Evolutionary conservation across 1,140 invertebrate genomes (phyloP).

Genomic region (Neuroterus valhalla): DNA sequence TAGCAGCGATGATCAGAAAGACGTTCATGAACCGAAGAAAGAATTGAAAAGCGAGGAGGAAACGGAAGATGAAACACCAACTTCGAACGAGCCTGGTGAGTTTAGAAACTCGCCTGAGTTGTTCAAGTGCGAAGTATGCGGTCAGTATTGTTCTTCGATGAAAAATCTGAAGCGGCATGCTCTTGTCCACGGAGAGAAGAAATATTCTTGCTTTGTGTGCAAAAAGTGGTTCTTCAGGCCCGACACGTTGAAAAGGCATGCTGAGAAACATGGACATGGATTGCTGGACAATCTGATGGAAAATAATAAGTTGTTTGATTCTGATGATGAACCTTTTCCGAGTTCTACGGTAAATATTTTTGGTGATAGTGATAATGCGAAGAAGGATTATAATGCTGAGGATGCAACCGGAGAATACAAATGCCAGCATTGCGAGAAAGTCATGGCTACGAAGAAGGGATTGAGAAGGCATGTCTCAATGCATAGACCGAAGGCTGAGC

Average conservation of each 20-base stretch:
- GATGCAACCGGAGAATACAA: slow-evolving; percentile 65
- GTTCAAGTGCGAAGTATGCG: slow-evolving; percentile 70
- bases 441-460: slow-evolving; percentile 71
- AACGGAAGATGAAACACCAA: slow-evolving; percentile 58
- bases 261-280: slow-evolving; percentile 67
- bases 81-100: slow-evolving; percentile 55
- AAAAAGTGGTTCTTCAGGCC: slow-evolving; percentile 73
- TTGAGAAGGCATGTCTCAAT: slow-evolving; percentile 70
- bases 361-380: slow-evolving; percentile 55
- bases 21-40: slow-evolving; percentile 47
- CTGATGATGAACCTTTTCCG: slow-evolving; percentile 60
- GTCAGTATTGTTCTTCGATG: slow-evolving; percentile 68
- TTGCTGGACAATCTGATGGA: slow-evolving; percentile 66
- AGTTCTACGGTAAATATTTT: slow-evolving; percentile 37
- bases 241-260: slow-evolving; percentile 71
- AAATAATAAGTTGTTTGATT: slow-evolving; percentile 65
- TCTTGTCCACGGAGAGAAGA: slow-evolving; percentile 71
- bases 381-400: slow-evolving; percentile 66
- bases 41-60: slow-evolving; percentile 47
- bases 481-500: slow-evolving; percentile 73
- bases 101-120: slow-evolving; percentile 66
- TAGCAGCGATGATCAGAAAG: slow-evolving; percentile 48
- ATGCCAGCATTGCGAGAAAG: slow-evolving; percentile 69
- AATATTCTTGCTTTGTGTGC: slow-evolving; percentile 72
- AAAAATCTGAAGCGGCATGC: slow-evolving; percentile 71